phyloP scores from a whole-genome alignment of 2,797 vertebrate genomes.

The Bradypodion pumilum region DNA sequence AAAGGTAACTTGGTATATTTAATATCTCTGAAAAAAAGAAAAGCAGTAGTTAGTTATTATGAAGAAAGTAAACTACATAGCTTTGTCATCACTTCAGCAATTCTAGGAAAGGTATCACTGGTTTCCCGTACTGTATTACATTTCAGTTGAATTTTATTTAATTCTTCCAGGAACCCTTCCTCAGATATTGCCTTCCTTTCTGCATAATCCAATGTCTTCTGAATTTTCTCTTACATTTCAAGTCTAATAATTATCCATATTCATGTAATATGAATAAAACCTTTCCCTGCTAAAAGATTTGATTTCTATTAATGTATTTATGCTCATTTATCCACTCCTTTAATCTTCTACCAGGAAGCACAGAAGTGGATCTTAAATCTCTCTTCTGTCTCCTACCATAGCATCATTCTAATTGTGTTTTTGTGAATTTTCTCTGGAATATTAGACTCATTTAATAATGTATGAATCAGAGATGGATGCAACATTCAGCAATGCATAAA shows the following conservation, averaged over 20 bases:
- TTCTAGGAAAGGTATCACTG: background rate
- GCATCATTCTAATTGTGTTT: conserved; percentile 53
- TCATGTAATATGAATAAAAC: conserved; percentile 22
- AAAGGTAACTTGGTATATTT: background rate
- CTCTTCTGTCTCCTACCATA: conserved; percentile 49
- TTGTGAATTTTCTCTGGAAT: conserved; percentile 45
- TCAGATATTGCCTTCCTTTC: background rate
- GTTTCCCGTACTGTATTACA: background rate
- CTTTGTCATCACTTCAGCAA: background rate
- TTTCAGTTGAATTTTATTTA: background rate
- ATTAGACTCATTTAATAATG: conserved; percentile 39
- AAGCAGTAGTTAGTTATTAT: background rate
- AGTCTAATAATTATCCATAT: conserved; percentile 2
- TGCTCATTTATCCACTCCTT: conserved; percentile 5
- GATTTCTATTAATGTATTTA: conserved; percentile 24
- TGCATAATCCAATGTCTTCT: conserved; percentile 35
- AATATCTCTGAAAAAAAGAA: background rate
- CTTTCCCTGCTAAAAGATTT: conserved; percentile 16
- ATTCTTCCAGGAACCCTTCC: conserved; percentile 6
- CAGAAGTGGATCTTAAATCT: conserved; percentile 38
- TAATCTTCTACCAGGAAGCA: conserved; percentile 43
- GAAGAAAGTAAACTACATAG: background rate
- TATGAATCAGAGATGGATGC: conserved; percentile 45
- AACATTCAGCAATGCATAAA: conserved; percentile 51
- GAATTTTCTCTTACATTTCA: conserved; percentile 38